Percentiles rank a stretch among this genome's conserved stretches.
Evolutionary conservation across 2,113 vertebrate genomes (phyloP).

Genomic region (Clarias magur): DNA sequence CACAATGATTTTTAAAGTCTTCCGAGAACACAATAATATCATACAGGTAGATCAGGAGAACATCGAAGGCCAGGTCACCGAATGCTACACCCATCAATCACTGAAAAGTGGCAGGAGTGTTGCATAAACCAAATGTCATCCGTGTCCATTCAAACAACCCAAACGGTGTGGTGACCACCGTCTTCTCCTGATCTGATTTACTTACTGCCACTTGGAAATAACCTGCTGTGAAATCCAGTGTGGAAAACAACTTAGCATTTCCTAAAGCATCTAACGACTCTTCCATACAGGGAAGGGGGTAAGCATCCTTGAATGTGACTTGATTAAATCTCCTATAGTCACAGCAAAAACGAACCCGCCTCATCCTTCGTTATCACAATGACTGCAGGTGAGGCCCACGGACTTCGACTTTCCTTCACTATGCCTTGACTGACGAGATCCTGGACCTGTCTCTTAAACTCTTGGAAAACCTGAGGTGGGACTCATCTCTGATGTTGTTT

Average conservation of each 20-base stretch:
- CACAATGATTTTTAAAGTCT: not conserved
- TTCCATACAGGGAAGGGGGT: constrained; percentile 9
- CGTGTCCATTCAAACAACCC: not conserved
- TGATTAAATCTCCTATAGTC: constrained; percentile 16
- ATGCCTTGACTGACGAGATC: constrained; percentile 7
- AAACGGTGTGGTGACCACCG: not conserved
- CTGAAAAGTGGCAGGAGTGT: not conserved
- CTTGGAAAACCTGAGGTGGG: constrained; percentile 7
- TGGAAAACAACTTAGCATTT: not conserved
- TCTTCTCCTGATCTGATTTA: not conserved
- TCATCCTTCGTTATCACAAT: constrained; percentile 4
- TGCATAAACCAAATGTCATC: not conserved
- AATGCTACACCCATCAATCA: not conserved
- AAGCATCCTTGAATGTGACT: constrained; percentile 13
- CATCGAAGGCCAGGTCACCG: not conserved
- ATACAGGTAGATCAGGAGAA: not conserved
- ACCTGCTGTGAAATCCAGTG: not conserved
- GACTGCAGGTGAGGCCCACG: not conserved
- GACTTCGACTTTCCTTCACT: constrained; percentile 11
- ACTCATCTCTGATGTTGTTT: constrained; percentile 22
- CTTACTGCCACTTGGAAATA: constrained; percentile 17
- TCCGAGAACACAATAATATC: not conserved
- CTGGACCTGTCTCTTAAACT: not conserved
- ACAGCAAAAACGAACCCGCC: not conserved
- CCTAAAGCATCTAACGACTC: constrained; percentile 10